Evolutionary conservation across 1,140 invertebrate genomes (phyloP).

Genomic region (Gonatopus flavifemur): DNA sequence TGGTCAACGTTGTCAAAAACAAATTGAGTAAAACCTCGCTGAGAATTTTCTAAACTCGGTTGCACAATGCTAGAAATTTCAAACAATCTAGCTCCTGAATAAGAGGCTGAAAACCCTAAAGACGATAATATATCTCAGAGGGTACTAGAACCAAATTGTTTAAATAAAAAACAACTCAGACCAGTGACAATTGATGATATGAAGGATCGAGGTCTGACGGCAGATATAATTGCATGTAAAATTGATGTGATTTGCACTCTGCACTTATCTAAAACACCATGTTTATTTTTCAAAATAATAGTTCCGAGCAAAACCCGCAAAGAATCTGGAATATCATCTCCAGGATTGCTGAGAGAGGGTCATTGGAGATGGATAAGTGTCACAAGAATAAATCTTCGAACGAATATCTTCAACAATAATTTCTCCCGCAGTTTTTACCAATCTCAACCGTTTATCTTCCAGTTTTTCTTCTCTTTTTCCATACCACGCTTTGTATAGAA

Average conservation of each 20-base stretch:
- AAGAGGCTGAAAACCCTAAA: constrained; percentile 39
- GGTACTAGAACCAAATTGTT: constrained; percentile 37
- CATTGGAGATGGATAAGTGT: too few relatives aligned
- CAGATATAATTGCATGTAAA: constrained; percentile 38
- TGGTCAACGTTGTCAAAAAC: constrained; percentile 38
- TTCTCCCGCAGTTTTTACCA: too few relatives aligned
- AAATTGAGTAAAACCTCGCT: constrained; percentile 11
- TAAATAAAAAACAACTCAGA: constrained; percentile 37
- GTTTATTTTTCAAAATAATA: not conserved
- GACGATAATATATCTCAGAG: constrained; percentile 38
- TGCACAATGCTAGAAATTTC: constrained; percentile 42
- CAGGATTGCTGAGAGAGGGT: too few relatives aligned
- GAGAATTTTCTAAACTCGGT: constrained; percentile 22
- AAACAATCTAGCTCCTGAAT: constrained; percentile 36
- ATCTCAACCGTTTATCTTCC: too few relatives aligned
- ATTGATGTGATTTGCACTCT: not conserved
- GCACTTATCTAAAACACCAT: not conserved
- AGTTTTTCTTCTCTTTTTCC: too few relatives aligned
- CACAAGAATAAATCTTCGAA: too few relatives aligned
- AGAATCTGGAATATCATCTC: too few relatives aligned
- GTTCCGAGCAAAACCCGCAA: not conserved
- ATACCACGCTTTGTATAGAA: too few relatives aligned
- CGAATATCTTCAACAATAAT: too few relatives aligned
- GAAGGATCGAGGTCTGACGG: constrained; percentile 33
- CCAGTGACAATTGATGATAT: constrained; percentile 41